Evolutionary conservation across 1,140 invertebrate genomes (phyloP).

Genomic region (Lucilia sericata): DNA sequence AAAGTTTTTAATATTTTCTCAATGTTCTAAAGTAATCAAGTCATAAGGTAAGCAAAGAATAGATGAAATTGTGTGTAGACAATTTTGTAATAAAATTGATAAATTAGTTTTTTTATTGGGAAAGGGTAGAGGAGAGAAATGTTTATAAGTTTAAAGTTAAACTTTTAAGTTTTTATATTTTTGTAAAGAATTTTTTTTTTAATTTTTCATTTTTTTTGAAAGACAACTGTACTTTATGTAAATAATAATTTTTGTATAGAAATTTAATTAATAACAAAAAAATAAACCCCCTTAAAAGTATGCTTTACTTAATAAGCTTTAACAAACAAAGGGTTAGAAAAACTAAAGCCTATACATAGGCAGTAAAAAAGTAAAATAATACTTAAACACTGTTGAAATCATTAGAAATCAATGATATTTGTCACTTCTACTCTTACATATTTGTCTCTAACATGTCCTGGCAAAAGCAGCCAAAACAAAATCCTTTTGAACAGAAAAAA

Average conservation of each 20-base stretch:
- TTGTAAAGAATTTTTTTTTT: no score
- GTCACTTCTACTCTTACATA: constrained; percentile 42
- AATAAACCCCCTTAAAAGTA: constrained; percentile 13
- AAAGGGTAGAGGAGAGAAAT: no score
- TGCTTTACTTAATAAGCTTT: neutral
- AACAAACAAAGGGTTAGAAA: neutral
- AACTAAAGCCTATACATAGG: neutral
- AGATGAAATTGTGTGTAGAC: neutral
- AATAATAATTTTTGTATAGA: constrained; percentile 34
- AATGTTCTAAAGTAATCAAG: neutral
- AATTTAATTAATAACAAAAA: constrained; percentile 43
- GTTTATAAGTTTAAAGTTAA: no score
- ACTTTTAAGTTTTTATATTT: no score
- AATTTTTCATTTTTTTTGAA: no score
- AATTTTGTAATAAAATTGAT: neutral
- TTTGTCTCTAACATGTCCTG: constrained; percentile 34
- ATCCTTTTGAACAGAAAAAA: neutral
- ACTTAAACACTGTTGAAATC: constrained; percentile 19
- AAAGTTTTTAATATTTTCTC: neutral
- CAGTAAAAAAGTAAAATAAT: neutral
- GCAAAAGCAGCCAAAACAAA: neutral
- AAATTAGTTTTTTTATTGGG: neutral
- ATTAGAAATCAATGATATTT: constrained; percentile 50
- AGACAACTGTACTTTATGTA: no score
- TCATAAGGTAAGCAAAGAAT: neutral